A percentile compares a stretch with the other conserved stretches of the same genome.
These are phyloP conservation scores for Strix occidentalis DNA, from an alignment of 2,797 vertebrate genomes.

Conservation along the genomic window DNA sequence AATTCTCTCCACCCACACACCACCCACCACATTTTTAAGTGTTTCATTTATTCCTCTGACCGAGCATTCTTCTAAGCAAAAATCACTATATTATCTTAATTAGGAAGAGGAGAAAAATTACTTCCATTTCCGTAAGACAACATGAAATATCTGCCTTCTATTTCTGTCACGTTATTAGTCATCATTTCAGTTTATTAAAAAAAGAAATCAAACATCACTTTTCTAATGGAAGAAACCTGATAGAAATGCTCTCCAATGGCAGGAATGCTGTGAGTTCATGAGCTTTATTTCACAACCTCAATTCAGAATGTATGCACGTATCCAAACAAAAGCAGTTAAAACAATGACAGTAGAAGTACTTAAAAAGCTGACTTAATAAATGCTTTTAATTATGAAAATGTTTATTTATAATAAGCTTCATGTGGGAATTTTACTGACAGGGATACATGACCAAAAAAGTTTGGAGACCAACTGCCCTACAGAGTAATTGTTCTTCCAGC, in stretches of 20 bases:
- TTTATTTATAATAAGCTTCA: background rate
- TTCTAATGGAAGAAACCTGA: background rate
- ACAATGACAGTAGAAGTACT: background rate
- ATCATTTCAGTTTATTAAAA: background rate
- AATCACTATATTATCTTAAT: slow-evolving; percentile 11
- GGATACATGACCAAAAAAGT: background rate
- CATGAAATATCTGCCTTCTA: background rate
- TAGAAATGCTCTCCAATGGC: background rate
- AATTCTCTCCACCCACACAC: background rate
- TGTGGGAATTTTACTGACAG: background rate
- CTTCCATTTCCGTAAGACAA: background rate
- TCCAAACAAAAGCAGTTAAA: background rate
- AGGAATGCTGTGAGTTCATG: background rate
- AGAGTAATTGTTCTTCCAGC: background rate
- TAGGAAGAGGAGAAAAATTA: background rate
- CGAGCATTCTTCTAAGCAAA: slow-evolving; percentile 18
- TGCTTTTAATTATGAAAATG: background rate
- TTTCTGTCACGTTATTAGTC: background rate
- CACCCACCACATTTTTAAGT: background rate
- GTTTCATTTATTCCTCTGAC: slow-evolving; percentile 12
- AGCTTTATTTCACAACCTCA: background rate
- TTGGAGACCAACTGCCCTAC: background rate
- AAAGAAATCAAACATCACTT: background rate
- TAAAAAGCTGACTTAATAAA: background rate
- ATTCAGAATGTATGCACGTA: background rate